These are phyloP conservation scores for Sminthopsis crassicaudata DNA, from an alignment of 2,113 vertebrate species.

Conservation along the genomic window DNA sequence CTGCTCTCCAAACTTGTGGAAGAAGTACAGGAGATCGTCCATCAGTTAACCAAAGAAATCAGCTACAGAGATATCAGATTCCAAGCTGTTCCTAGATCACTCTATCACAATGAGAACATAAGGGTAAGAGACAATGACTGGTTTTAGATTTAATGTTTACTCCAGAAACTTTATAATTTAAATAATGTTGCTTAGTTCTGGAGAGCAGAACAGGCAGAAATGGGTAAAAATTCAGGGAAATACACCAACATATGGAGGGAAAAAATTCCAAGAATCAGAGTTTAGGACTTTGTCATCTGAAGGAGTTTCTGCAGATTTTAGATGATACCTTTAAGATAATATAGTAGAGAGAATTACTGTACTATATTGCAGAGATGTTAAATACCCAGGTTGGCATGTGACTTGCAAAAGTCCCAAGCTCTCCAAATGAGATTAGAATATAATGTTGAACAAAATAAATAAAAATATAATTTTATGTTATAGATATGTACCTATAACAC, in stretches of 20 bases:
- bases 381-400: neutral
- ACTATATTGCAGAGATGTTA: neutral
- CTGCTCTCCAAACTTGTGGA: conserved; percentile 85
- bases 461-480: neutral
- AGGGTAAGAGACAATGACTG: conserved; percentile 79
- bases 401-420: neutral
- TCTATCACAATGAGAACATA: conserved; percentile 86
- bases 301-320: neutral
- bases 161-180: neutral
- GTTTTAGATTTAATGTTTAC: neutral
- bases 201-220: neutral
- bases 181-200: neutral
- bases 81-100: conserved; percentile 86
- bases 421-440: neutral
- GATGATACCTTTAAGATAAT: neutral
- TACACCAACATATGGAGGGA: neutral
- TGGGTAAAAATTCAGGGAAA: neutral
- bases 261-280: neutral
- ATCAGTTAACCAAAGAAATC: conserved; percentile 85
- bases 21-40: conserved; percentile 87
- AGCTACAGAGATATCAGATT: conserved; percentile 87
- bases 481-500: neutral
- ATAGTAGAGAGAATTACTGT: neutral
- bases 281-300: neutral
- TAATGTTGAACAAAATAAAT: neutral